A percentile compares a stretch with the other conserved stretches of the same genome.
Evolutionary conservation across 2,797 vertebrate species (phyloP).

Genomic region (Muraenolepis orangiensis): DNA sequence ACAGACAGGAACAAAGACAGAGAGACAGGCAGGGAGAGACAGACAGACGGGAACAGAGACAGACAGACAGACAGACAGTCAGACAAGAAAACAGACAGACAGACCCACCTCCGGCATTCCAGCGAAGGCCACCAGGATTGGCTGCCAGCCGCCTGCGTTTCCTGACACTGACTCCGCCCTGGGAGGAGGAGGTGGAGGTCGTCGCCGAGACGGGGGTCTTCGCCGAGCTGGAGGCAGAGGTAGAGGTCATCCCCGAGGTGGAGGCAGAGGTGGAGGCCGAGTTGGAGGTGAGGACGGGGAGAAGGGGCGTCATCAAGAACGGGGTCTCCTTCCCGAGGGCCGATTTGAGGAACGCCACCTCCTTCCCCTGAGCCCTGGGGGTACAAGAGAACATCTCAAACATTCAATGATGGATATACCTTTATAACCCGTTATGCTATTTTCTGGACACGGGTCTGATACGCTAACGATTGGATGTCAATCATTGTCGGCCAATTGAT

Average conservation of each 20-base stretch:
- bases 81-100: neutral
- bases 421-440: neutral
- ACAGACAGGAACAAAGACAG: neutral
- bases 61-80: neutral
- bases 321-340: constrained; percentile 45
- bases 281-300: constrained; percentile 35
- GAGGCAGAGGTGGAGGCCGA: neutral
- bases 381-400: neutral
- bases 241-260: constrained; percentile 14
- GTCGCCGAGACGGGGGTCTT: neutral
- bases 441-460: neutral
- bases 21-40: too few relatives aligned
- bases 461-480: neutral
- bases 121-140: constrained; percentile 76
- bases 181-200: constrained; percentile 27
- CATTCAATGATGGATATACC: neutral
- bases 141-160: constrained; percentile 71
- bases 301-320: constrained; percentile 41
- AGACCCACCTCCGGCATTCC: constrained; percentile 70
- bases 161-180: constrained; percentile 53
- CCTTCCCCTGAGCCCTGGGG: constrained; percentile 51
- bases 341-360: constrained; percentile 44
- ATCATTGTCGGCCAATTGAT: neutral
- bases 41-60: too few relatives aligned
- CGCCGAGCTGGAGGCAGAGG: neutral